phyloP scores from a whole-genome alignment of 2,113 vertebrate species.

The Pterophyllum scalare region DNA sequence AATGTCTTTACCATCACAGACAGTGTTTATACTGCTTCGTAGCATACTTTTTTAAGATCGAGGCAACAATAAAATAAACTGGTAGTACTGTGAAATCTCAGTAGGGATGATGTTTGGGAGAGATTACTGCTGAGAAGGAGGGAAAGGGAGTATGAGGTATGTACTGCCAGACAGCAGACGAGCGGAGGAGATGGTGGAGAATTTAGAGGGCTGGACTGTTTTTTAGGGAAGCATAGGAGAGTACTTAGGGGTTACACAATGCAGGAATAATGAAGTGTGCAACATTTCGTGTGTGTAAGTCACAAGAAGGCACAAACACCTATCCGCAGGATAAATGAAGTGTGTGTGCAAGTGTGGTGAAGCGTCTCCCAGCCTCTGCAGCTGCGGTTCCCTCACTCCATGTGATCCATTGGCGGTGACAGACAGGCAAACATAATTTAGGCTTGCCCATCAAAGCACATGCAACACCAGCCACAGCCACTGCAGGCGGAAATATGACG shows the following conservation, averaged over 20 bases:
- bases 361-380: conserved; percentile 51
- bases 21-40: conserved; percentile 58
- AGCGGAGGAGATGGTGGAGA: conserved; percentile 9
- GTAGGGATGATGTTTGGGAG: conserved; percentile 33
- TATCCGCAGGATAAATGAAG: conserved; percentile 52
- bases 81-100: conserved; percentile 43
- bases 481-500: conserved; percentile 46
- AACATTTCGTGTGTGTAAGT: conserved; percentile 20
- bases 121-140: conserved; percentile 17
- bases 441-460: conserved; percentile 62
- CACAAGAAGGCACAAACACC: conserved; percentile 23
- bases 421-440: conserved; percentile 73
- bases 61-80: conserved; percentile 65
- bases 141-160: conserved; percentile 15
- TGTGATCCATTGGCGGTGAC: conserved; percentile 69
- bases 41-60: conserved; percentile 43
- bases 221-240: conserved; percentile 28
- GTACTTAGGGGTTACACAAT: conserved; percentile 6
- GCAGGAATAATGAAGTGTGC: conserved; percentile 42
- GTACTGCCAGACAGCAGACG: conserved; percentile 13
- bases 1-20: conserved; percentile 68
- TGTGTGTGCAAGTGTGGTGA: conserved; percentile 43
- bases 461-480: conserved; percentile 52
- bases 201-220: conserved; percentile 27
- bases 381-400: conserved; percentile 47